Conservation (phyloP, 2,888 invertebrate genomes). For the Drosophila stalkeri region DNA sequence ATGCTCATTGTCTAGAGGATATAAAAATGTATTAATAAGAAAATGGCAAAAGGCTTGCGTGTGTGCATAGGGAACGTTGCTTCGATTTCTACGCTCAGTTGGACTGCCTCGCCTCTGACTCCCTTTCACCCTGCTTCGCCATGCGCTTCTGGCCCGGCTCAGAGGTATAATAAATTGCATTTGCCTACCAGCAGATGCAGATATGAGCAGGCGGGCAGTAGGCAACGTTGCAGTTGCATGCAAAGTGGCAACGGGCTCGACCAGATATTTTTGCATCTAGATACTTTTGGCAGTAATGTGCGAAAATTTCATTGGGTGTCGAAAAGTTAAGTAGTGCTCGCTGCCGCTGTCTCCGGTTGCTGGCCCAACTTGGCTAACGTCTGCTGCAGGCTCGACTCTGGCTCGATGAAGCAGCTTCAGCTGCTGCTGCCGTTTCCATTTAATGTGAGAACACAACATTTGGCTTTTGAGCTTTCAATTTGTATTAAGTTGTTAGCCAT, state of each 20-base stretch:
- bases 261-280: slow-evolving; percentile 80
- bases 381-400: slow-evolving; percentile 1
- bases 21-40: slow-evolving; percentile 84
- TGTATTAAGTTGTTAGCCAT: slow-evolving; percentile 73
- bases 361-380: slow-evolving; percentile 22
- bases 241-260: slow-evolving; percentile 51
- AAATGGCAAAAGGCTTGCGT: slow-evolving; percentile 77
- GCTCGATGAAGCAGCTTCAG: background rate
- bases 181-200: slow-evolving; percentile 71
- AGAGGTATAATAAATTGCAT: slow-evolving; percentile 82
- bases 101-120: background rate
- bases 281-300: slow-evolving; percentile 84
- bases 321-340: slow-evolving; percentile 82
- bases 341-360: slow-evolving; percentile 56
- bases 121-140: background rate
- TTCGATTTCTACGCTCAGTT: slow-evolving; percentile 19
- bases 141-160: slow-evolving; percentile 51
- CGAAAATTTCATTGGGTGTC: slow-evolving; percentile 83
- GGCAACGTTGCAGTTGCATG: slow-evolving; percentile 62
- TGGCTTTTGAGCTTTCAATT: slow-evolving; percentile 80
- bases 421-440: slow-evolving; percentile 65
- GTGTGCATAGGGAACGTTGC: slow-evolving; percentile 55
- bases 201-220: slow-evolving; percentile 27
- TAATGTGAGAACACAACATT: slow-evolving; percentile 81
- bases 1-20: slow-evolving; percentile 12